These are phyloP conservation scores for Dolichotis patagonum DNA, from an alignment of 2,113 vertebrate genomes.

Conservation along the genomic window DNA sequence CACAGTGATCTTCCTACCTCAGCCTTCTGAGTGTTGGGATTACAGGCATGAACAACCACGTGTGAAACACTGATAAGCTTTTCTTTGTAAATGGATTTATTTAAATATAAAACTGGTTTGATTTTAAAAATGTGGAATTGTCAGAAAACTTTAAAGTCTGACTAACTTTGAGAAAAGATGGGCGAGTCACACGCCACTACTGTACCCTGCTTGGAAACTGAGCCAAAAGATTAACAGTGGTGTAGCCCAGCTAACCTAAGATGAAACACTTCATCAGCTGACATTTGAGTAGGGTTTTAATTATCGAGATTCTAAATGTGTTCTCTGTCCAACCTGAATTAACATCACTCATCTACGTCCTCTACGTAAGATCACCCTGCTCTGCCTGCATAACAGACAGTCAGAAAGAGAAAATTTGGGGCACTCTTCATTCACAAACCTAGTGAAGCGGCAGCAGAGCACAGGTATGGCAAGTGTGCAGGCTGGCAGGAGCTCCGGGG, in stretches of 20 bases:
- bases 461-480: neutral
- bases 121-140: slow-evolving; percentile 24
- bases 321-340: neutral
- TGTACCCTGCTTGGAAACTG: neutral
- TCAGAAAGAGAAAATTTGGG: too few species aligned
- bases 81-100: slow-evolving; percentile 36
- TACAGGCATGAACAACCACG: neutral
- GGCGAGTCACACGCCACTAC: neutral
- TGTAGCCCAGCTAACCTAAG: neutral
- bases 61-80: neutral
- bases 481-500: neutral
- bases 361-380: neutral
- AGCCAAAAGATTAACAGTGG: neutral
- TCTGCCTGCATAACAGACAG: neutral
- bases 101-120: slow-evolving; percentile 30
- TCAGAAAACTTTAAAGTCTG: neutral
- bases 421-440: neutral
- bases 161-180: neutral
- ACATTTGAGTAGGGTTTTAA: neutral
- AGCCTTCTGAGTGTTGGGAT: neutral
- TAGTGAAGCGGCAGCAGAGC: neutral
- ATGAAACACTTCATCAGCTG: neutral
- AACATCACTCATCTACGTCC: neutral
- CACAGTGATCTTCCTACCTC: neutral
- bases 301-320: neutral